These are phyloP conservation scores for Tribolium castaneum DNA, from an alignment of 1,140 invertebrate species.

Conservation along the genomic window DNA sequence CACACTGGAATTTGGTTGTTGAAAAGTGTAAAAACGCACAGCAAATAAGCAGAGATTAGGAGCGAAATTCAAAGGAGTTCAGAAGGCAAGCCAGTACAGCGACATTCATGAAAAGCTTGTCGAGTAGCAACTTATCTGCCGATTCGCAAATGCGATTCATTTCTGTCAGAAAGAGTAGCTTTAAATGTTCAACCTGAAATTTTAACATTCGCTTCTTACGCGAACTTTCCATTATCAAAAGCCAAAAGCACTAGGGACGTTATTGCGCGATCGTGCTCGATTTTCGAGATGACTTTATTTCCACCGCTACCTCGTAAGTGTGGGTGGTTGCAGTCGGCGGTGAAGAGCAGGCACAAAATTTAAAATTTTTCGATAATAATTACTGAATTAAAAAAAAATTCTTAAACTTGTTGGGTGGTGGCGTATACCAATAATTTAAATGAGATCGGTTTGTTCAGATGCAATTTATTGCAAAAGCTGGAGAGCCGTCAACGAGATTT, in stretches of 20 bases:
- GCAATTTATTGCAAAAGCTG: neutral
- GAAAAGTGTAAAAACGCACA: slow-evolving; percentile 20
- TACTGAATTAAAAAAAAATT: too few relatives aligned
- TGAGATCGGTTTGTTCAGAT: neutral
- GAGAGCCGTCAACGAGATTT: neutral
- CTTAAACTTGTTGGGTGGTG: neutral
- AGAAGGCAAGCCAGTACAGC: neutral
- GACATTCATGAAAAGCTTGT: slow-evolving; percentile 22
- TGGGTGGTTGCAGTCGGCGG: too few relatives aligned
- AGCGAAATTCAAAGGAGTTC: slow-evolving; percentile 8
- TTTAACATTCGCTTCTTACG: slow-evolving; percentile 17
- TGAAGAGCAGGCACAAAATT: too few relatives aligned
- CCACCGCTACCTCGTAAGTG: neutral
- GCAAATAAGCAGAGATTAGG: slow-evolving; percentile 18
- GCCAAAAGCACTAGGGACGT: slow-evolving; percentile 1
- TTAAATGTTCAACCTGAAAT: slow-evolving; percentile 22
- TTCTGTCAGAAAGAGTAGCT: slow-evolving; percentile 24
- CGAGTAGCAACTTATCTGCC: slow-evolving; percentile 13
- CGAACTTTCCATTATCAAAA: slow-evolving; percentile 28
- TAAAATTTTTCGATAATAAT: too few relatives aligned
- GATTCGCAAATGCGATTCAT: slow-evolving; percentile 26
- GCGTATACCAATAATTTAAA: neutral
- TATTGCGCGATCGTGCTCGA: neutral
- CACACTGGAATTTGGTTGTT: neutral
- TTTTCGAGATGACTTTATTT: slow-evolving; percentile 21